Base-by-base conservation (phyloP, 2,888 invertebrate genomes). In the Macropis europaea region DNA sequence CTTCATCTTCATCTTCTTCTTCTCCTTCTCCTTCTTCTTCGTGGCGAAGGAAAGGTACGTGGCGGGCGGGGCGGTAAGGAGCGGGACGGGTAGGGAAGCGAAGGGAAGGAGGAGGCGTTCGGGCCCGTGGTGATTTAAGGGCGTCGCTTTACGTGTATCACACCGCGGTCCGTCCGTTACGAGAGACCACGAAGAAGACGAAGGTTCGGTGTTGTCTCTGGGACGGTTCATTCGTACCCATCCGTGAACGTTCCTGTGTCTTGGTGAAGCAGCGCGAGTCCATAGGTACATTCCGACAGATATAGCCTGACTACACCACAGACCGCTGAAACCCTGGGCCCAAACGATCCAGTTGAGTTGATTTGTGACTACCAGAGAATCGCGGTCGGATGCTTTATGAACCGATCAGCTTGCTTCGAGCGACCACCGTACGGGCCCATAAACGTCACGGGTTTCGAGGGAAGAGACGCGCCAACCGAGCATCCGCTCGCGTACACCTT, bases 61-160 rank as follows among this genome's bases (percentile, higher is more conserved):
- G n/a, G 48, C 38, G 42, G 19, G 6, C 2, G 9, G 26, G n/a
- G 13, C n/a, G 38, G n/a, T 2, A 26, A 19, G 19, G 28, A n/a
- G 17, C 17, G 34, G 3, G 11, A 13, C 17, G 9, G 38, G 15
- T n/a, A 11, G 54, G 47, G 34, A 42, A 64, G 40, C 47, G 48
- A 36, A 52, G 43, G 71, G 76, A 73, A 73, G 75, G 76, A 75
- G 73, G 79, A 73, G 76, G 70, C 77, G 82, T 83, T 81, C 81
- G 84, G 81, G 66, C 76, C 82, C 62, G 62, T 77, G 83, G 85
- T 89, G 89, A 89, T 89, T 89, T 89, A 89, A 84, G 82, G 83
- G 80, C 85, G 83, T 89, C 87, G 88, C 77, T 71, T 88, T 87
- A 86, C 87, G 87, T 88, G 88, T 88, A 88, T 88, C 88, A 87